These are phyloP conservation scores for Colostygia pectinataria DNA, from an alignment of 2,888 invertebrate genomes.

Conservation along the genomic window DNA sequence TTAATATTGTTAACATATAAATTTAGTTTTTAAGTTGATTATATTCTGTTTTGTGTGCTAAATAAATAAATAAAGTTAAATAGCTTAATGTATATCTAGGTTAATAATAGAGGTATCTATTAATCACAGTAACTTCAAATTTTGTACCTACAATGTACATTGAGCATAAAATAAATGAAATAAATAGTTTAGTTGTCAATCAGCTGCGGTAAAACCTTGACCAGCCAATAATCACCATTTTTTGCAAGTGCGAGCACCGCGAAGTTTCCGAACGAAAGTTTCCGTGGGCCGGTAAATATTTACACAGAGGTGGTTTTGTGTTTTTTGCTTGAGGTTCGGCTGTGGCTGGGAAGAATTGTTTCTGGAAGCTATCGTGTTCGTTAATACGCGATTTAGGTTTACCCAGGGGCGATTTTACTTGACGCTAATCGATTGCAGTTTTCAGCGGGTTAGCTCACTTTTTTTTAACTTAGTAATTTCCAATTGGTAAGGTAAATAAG, in stretches of 20 bases:
- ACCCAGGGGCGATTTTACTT: conserved; percentile 34
- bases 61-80: too few relatives aligned
- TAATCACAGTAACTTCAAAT: too few relatives aligned
- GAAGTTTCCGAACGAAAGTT: conserved; percentile 68
- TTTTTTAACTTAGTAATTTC: too few relatives aligned
- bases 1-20: too few relatives aligned
- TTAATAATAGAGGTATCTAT: too few relatives aligned
- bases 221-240: conserved; percentile 51
- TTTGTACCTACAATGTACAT: too few relatives aligned
- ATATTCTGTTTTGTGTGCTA: too few relatives aligned
- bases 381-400: conserved; percentile 46
- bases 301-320: conserved; percentile 63
- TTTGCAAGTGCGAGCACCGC: conserved; percentile 54
- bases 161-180: too few relatives aligned
- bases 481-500: too few relatives aligned
- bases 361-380: conserved; percentile 52
- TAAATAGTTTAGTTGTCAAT: too few relatives aligned
- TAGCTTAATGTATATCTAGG: too few relatives aligned
- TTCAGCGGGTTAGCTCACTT: conserved; percentile 18
- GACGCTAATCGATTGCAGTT: conserved; percentile 33
- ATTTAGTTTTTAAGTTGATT: too few relatives aligned
- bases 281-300: conserved; percentile 73
- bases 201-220: conserved; percentile 28
- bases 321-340: conserved; percentile 63
- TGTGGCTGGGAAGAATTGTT: conserved; percentile 63